Conservation (phyloP, 1,140 invertebrate species). For the Lithobius niger region DNA sequence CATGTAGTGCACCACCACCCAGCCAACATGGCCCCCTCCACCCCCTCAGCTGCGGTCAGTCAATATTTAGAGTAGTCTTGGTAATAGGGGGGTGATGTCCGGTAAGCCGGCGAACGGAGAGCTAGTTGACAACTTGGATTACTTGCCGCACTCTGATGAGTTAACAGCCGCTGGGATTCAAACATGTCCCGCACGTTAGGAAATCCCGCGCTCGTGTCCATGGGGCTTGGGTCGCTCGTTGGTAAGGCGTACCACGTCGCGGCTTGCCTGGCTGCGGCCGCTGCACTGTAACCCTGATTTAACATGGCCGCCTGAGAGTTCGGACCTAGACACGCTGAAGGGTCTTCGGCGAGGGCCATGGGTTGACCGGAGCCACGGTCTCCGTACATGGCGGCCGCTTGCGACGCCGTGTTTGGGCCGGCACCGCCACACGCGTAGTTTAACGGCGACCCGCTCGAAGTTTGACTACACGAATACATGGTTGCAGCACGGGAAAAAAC, state of each 20-base stretch:
- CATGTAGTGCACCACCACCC: no score
- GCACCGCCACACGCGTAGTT: neutral
- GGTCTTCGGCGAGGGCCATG: neutral
- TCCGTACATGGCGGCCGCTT: neutral
- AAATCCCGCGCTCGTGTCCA: neutral
- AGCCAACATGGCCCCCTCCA: no score
- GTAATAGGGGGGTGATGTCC: constrained; percentile 10
- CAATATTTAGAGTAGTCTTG: constrained; percentile 12
- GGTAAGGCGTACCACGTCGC: constrained; percentile 13
- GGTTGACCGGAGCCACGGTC: neutral
- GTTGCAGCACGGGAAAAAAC: neutral
- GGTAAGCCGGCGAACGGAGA: constrained; percentile 8
- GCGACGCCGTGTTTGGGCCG: no score
- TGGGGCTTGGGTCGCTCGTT: neutral
- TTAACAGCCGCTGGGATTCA: constrained; percentile 3
- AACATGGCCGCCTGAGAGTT: neutral
- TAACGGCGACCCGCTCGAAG: neutral
- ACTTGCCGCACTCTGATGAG: neutral
- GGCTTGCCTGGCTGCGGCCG: neutral
- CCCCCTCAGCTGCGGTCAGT: no score
- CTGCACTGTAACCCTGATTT: neutral
- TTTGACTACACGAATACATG: neutral
- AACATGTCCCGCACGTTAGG: constrained; percentile 1
- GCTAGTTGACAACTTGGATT: constrained; percentile 13
- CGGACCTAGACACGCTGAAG: no score